These are phyloP conservation scores for Xylota sylvarum DNA, from an alignment of 2,888 invertebrate genomes.

Conservation along the genomic window DNA sequence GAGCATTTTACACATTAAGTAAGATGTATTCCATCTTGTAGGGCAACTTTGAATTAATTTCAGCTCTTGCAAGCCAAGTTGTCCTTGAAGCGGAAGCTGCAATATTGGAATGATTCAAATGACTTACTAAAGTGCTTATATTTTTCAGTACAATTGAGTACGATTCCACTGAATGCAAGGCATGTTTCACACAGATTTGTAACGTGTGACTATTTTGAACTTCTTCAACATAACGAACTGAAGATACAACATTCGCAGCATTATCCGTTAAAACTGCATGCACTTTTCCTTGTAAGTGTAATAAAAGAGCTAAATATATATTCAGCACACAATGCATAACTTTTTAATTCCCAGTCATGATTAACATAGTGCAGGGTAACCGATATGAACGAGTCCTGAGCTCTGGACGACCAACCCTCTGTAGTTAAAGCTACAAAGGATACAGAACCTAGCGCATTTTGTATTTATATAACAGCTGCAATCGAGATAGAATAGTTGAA, in stretches of 20 bases:
- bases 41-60: constrained; percentile 40
- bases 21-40: constrained; percentile 19
- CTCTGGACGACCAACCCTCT: constrained; percentile 33
- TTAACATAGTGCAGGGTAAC: not conserved
- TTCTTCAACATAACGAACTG: no score
- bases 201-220: no score
- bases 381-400: no score
- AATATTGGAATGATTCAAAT: not conserved
- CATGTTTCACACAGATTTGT: no score
- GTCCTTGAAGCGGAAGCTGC: constrained; percentile 6
- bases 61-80: constrained; percentile 26
- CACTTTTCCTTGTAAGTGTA: constrained; percentile 22
- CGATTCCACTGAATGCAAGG: no score
- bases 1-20: constrained; percentile 29
- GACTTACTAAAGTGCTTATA: not conserved
- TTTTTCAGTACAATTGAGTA: no score
- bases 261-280: constrained; percentile 9
- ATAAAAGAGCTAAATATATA: not conserved
- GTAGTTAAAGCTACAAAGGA: constrained; percentile 18
- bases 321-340: no score
- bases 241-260: constrained; percentile 32
- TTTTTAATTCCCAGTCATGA: constrained; percentile 10
- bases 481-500: constrained; percentile 22
- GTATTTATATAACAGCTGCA: constrained; percentile 29
- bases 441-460: constrained; percentile 17